Evolutionary conservation across 2,113 vertebrate genomes (phyloP).

Genomic region (Arenaria interpres): DNA sequence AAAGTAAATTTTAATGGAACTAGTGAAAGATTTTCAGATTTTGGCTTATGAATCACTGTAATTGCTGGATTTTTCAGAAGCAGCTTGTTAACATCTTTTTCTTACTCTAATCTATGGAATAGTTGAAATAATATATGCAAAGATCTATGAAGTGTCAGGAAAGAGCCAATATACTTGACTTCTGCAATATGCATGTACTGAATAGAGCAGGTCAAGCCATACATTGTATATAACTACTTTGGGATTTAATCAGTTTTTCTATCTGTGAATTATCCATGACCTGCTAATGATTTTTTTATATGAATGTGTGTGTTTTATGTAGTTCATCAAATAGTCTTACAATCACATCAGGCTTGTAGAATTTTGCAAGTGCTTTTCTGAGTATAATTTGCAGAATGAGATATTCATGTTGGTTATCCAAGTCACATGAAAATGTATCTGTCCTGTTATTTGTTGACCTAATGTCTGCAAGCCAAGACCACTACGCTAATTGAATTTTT

Average conservation of each 20-base stretch:
- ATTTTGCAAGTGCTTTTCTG: not conserved
- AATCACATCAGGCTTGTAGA: not conserved
- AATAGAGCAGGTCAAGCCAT: not conserved
- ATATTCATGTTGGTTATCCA: not conserved
- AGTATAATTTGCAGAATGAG: not conserved
- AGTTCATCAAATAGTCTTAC: constrained; percentile 29
- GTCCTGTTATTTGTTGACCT: not conserved
- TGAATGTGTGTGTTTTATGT: not conserved
- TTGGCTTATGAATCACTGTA: not conserved
- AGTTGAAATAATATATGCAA: not conserved
- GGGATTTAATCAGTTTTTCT: not conserved
- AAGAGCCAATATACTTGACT: not conserved
- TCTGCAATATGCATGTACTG: not conserved
- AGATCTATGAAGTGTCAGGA: not conserved
- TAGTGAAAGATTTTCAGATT: not conserved
- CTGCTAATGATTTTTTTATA: constrained; percentile 45
- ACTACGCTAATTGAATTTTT: not conserved
- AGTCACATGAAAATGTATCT: not conserved
- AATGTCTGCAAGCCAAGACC: not conserved
- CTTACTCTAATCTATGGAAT: not conserved
- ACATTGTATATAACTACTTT: not conserved
- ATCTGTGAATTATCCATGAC: constrained; percentile 27
- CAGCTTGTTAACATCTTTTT: not conserved
- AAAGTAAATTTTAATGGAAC: not conserved
- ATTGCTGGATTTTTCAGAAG: not conserved